Evolutionary conservation across 1,140 invertebrate genomes (phyloP).

Genomic region (Zaprionus tsacasi): DNA sequence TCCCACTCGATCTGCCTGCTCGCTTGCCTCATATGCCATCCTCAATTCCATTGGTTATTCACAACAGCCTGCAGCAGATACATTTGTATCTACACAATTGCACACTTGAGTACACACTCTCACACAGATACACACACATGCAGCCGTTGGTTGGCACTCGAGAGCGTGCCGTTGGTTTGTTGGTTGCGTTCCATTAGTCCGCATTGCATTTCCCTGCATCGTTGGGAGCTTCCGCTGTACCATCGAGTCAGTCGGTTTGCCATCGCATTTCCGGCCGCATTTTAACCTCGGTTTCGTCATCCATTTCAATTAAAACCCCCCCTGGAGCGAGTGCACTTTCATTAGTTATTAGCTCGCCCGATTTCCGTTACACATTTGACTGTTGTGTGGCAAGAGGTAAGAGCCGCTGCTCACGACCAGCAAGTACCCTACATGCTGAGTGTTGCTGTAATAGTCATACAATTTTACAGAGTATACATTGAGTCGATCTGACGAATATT

Average conservation of each 20-base stretch:
- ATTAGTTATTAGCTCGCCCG: slow-evolving; percentile 58
- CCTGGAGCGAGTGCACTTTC: slow-evolving; percentile 21
- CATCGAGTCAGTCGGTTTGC: slow-evolving; percentile 48
- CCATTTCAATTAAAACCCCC: slow-evolving; percentile 50
- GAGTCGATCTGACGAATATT: too few species aligned
- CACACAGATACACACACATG: slow-evolving; percentile 5
- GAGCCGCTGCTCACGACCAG: not conserved
- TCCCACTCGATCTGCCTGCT: slow-evolving; percentile 1
- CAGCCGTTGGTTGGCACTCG: slow-evolving; percentile 2
- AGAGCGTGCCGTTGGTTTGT: not conserved
- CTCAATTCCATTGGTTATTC: slow-evolving; percentile 2
- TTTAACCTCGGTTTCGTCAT: slow-evolving; percentile 45
- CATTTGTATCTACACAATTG: slow-evolving; percentile 6
- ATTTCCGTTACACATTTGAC: slow-evolving; percentile 48
- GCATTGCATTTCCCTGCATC: slow-evolving; percentile 5
- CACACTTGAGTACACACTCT: slow-evolving; percentile 37
- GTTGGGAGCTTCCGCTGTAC: not conserved
- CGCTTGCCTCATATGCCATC: not conserved
- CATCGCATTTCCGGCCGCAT: slow-evolving; percentile 57
- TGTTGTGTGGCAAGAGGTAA: not conserved
- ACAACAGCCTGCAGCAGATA: slow-evolving; percentile 1
- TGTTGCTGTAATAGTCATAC: not conserved
- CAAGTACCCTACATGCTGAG: not conserved
- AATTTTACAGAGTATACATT: slow-evolving; percentile 2
- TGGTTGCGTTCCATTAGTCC: not conserved